phyloP scores from a whole-genome alignment of 2,888 invertebrate species.

The Hydraecia micacea region DNA sequence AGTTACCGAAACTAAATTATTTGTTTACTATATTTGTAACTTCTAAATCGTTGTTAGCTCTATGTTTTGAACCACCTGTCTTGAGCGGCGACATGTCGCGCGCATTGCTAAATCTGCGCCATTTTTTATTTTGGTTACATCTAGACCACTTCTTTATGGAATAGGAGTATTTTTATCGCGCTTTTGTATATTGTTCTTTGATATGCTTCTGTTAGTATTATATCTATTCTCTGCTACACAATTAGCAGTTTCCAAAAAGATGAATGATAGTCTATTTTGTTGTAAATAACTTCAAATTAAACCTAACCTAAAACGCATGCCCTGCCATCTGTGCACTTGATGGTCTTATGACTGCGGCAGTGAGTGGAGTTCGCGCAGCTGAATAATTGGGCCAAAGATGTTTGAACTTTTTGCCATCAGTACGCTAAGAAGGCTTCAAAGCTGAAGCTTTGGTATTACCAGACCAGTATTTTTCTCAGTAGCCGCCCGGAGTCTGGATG shows the following conservation, averaged over 20 bases:
- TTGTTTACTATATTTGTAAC: neutral
- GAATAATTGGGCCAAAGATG: neutral
- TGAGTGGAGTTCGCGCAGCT: neutral
- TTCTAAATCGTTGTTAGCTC: conserved; percentile 47
- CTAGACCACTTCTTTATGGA: conserved; percentile 34
- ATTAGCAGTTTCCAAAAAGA: neutral
- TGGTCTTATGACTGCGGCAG: neutral
- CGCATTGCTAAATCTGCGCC: conserved; percentile 48
- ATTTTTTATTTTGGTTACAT: conserved; percentile 52
- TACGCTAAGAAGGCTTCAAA: neutral
- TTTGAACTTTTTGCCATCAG: neutral
- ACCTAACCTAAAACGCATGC: neutral
- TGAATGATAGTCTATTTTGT: neutral
- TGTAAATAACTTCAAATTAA: neutral
- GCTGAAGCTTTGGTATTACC: neutral
- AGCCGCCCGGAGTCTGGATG: neutral
- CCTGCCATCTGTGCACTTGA: neutral
- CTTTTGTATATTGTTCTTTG: neutral
- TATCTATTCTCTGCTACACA: too few species aligned
- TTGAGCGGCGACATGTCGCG: conserved; percentile 40
- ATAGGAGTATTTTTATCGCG: conserved; percentile 2
- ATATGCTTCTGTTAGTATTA: neutral
- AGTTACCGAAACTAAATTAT: neutral
- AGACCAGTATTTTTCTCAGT: neutral
- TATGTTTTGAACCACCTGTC: conserved; percentile 61